Evolutionary conservation across 2,888 invertebrate species (phyloP).

Genomic region (Pollenia angustigena): DNA sequence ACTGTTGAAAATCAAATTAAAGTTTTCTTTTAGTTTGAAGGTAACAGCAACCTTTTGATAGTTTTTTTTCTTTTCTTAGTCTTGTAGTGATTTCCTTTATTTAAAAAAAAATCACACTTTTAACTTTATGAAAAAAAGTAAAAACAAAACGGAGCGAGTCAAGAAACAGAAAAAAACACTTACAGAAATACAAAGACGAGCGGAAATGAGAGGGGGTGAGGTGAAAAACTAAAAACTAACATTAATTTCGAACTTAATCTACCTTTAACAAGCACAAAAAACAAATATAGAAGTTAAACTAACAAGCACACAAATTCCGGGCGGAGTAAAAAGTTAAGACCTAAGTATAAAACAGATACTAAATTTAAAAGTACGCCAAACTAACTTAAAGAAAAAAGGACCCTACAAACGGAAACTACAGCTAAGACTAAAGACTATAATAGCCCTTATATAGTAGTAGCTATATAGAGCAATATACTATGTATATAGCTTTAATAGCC

Average conservation of each 20-base stretch:
- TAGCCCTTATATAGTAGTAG: too few relatives aligned
- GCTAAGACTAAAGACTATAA: too few relatives aligned
- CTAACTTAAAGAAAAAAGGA: conserved; percentile 1
- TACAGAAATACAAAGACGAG: conserved; percentile 33
- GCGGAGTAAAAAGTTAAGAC: conserved; percentile 55
- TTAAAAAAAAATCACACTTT: conserved; percentile 46
- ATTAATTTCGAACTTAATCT: conserved; percentile 75
- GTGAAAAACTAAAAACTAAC: conserved; percentile 53
- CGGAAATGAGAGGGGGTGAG: not conserved
- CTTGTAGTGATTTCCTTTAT: conserved; percentile 26
- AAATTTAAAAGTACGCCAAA: conserved; percentile 26
- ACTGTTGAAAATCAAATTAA: conserved; percentile 61
- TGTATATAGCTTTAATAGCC: too few relatives aligned
- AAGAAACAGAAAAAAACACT: conserved; percentile 15
- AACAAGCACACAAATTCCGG: not conserved
- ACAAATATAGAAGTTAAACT: conserved; percentile 58
- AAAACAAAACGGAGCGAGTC: conserved; percentile 8
- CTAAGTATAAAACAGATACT: conserved; percentile 34
- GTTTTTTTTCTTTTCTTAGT: not conserved
- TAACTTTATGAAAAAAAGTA: conserved; percentile 17
- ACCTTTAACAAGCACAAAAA: conserved; percentile 66
- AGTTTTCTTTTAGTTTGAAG: conserved; percentile 42
- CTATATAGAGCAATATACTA: too few relatives aligned
- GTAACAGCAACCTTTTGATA: not conserved
- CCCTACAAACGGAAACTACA: not conserved